phyloP scores from a whole-genome alignment of 2,113 vertebrate genomes.

The Ammodytes dubius region DNA sequence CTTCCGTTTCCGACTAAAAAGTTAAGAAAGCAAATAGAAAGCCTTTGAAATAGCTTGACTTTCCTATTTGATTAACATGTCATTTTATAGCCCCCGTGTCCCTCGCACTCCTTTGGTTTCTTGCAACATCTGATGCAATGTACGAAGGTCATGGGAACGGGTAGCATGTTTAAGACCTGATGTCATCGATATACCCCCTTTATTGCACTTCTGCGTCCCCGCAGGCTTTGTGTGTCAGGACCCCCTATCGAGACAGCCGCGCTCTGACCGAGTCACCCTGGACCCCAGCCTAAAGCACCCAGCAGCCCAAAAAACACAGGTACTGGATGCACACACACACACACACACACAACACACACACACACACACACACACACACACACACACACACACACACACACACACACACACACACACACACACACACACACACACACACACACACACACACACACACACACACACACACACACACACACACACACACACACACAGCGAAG shows the following conservation, averaged over 20 bases:
- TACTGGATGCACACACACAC: constrained; percentile 70
- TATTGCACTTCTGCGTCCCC: constrained; percentile 35
- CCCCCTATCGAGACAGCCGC: constrained; percentile 85
- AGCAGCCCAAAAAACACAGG: constrained; percentile 87
- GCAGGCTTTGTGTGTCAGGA: constrained; percentile 95
- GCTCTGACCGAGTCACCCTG: constrained; percentile 78
- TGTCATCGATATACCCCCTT: constrained; percentile 35
- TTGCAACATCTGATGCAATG: constrained; percentile 52
- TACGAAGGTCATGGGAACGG: constrained; percentile 37
- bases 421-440: neutral
- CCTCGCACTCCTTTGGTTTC: constrained; percentile 2
- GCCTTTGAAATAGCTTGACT: constrained; percentile 6
- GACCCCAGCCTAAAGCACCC: constrained; percentile 84
- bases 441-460: constrained; percentile 5
- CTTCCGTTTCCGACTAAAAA: neutral
- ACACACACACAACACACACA: constrained; percentile 1
- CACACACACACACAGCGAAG: neutral
- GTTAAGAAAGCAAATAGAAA: neutral
- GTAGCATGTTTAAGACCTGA: constrained; percentile 35
- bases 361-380: constrained; percentile 12
- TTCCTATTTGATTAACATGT: constrained; percentile 9
- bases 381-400: constrained; percentile 5
- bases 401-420: constrained; percentile 1
- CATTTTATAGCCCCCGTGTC: constrained; percentile 28
- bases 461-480: constrained; percentile 4